These are phyloP conservation scores for Taurulus bubalis DNA, from an alignment of 2,113 vertebrate genomes.

Conservation along the genomic window DNA sequence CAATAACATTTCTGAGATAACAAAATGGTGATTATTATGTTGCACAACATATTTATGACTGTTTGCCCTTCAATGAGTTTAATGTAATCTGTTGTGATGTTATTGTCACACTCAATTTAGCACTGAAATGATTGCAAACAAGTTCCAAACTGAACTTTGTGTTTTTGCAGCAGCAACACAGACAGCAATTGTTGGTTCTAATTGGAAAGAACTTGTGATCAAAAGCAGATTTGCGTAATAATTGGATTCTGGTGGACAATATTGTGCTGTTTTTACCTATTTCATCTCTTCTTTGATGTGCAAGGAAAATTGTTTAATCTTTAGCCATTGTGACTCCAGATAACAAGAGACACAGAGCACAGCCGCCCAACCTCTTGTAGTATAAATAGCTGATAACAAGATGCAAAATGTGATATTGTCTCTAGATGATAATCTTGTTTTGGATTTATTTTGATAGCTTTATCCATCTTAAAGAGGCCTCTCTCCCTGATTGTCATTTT, in stretches of 20 bases:
- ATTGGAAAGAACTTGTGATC: slow-evolving; percentile 1
- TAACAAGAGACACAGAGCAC: neutral
- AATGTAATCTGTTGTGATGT: neutral
- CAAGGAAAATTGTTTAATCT: slow-evolving; percentile 10
- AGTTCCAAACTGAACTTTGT: neutral
- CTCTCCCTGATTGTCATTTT: neutral
- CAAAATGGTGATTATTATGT: neutral
- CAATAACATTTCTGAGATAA: neutral
- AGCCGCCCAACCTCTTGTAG: neutral
- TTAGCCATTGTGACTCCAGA: slow-evolving; percentile 16
- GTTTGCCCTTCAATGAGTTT: neutral
- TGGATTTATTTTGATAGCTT: neutral
- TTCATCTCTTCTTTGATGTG: neutral
- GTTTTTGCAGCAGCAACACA: neutral
- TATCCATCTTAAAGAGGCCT: neutral
- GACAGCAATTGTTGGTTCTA: neutral
- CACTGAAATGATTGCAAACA: neutral
- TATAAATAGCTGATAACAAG: neutral
- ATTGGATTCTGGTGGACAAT: slow-evolving; percentile 10
- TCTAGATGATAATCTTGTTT: neutral
- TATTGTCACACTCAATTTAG: neutral
- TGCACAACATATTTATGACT: neutral
- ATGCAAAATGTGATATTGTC: neutral
- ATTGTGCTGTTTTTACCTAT: slow-evolving; percentile 10
- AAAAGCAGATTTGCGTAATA: neutral